Percentiles rank a stretch among this genome's conserved stretches.
Evolutionary conservation across 2,113 vertebrate species (phyloP).

Genomic region (Psilopogon haemacephalus): DNA sequence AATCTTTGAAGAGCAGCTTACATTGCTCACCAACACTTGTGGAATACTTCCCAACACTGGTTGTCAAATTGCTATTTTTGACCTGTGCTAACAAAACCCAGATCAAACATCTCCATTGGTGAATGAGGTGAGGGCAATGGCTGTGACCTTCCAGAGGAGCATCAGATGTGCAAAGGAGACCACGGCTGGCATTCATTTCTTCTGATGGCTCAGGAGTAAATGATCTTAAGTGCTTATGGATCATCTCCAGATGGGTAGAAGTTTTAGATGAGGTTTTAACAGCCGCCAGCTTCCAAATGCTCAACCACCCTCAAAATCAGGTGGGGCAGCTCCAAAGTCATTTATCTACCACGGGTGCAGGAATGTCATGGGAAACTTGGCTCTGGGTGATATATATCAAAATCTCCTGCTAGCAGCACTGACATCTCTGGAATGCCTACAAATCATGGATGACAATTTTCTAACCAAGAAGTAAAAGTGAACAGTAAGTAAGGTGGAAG

Average conservation of each 20-base stretch:
- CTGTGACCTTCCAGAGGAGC: not conserved
- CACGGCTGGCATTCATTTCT: not conserved
- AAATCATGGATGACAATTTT: slow-evolving; percentile 34
- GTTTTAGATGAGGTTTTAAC: not conserved
- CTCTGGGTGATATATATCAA: not conserved
- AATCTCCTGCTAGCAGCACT: not conserved
- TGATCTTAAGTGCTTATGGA: not conserved
- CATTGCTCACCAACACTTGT: not conserved
- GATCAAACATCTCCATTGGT: not conserved
- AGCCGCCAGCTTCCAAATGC: not conserved
- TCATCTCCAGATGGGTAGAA: not conserved
- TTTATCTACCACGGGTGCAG: not conserved
- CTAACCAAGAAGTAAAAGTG: slow-evolving; percentile 18
- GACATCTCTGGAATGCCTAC: slow-evolving; percentile 25
- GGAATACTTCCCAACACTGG: not conserved
- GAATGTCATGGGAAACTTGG: not conserved
- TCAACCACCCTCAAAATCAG: not conserved
- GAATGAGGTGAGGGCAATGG: not conserved
- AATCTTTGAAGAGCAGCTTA: not conserved
- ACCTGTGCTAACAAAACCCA: not conserved
- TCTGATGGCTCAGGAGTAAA: not conserved
- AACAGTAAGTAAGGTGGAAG: not conserved
- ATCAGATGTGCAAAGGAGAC: not conserved
- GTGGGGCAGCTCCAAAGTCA: not conserved
- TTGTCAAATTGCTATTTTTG: not conserved